Base-by-base conservation (phyloP, 2,888 invertebrate species). In the Phortica magna region DNA sequence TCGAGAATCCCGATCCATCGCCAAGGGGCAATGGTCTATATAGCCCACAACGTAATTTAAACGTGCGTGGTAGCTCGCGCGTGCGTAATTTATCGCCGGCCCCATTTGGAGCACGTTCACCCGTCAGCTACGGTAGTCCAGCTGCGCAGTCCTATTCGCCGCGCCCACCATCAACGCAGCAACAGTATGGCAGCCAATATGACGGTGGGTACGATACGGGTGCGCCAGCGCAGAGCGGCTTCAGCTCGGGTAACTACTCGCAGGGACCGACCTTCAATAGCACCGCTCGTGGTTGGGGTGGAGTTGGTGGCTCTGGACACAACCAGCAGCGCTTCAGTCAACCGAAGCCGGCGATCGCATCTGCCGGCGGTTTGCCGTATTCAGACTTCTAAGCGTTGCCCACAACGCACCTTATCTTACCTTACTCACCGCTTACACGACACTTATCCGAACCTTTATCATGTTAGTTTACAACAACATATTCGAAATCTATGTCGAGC, bases 281-380 rank as follows among this genome's bases (percentile, higher is more conserved):
- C 0, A 96, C 96, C 48, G 95, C 97, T 5, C 94, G 96, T 48
- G 97, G 97, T 0, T 97, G 97, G 96, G 94, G 77, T 31, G 61
- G 75, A 1, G 70, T 65, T 7, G 76, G 19, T 78, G 64, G 41
- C 70, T 68, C 10, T 19, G 67, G 41, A 19, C 31, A 12, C 42
- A n/a, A 22, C 42, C 67, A 59, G 14, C 67, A 77, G 42, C 74
- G 71, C 41, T 43, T 22, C 43, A 39, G 73, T 31, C 70, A 55
- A 31, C 72, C 73, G 22, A 77, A 39, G 7, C 64, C 75, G 1
- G 61, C 77, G 41, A 48, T 76, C 9, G 53, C 76, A 59, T 72
- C 80, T 12, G 77, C 81, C 31, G 76, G 74, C 53, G 70, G 43
- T 61, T 76, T 89, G 53, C 89, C 90, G 0, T 89, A 89, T 67